Conservation (phyloP, 2,797 vertebrate genomes). For the Rhinogobio ventralis region DNA sequence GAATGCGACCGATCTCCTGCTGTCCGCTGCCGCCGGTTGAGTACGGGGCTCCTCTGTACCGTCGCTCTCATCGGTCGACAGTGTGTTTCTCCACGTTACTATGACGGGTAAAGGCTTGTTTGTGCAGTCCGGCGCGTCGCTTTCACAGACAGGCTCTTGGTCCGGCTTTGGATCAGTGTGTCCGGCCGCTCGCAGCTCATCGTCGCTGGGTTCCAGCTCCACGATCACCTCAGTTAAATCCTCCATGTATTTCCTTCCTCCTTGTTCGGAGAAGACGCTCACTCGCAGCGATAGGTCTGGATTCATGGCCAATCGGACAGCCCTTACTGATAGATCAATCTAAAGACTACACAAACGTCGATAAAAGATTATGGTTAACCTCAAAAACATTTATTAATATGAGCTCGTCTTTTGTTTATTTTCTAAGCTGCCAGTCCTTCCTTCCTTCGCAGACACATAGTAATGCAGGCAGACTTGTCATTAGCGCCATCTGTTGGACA, state of each 20-base stretch:
- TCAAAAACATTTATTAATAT: conserved; percentile 45
- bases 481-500: conserved; percentile 20
- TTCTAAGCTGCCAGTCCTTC: conserved; percentile 36
- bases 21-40: conserved; percentile 71
- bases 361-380: neutral
- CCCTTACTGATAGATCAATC: neutral
- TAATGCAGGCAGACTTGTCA: neutral
- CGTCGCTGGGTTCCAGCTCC: conserved; percentile 85
- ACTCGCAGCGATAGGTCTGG: conserved; percentile 84
- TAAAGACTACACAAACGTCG: conserved; percentile 16
- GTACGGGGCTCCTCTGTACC: conserved; percentile 39
- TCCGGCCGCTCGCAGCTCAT: conserved; percentile 68
- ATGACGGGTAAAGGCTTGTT: conserved; percentile 61
- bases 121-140: conserved; percentile 41
- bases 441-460: neutral
- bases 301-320: conserved; percentile 77
- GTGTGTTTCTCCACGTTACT: conserved; percentile 71
- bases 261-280: conserved; percentile 92
- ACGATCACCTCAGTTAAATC: conserved; percentile 93
- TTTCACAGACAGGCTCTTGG: conserved; percentile 38
- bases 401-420: conserved; percentile 52
- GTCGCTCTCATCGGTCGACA: conserved; percentile 59
- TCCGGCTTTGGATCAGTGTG: conserved; percentile 28
- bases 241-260: conserved; percentile 97
- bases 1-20: conserved; percentile 79